These are phyloP conservation scores for Hofmannophila pseudospretella DNA, from an alignment of 2,888 invertebrate species.

Conservation along the genomic window DNA sequence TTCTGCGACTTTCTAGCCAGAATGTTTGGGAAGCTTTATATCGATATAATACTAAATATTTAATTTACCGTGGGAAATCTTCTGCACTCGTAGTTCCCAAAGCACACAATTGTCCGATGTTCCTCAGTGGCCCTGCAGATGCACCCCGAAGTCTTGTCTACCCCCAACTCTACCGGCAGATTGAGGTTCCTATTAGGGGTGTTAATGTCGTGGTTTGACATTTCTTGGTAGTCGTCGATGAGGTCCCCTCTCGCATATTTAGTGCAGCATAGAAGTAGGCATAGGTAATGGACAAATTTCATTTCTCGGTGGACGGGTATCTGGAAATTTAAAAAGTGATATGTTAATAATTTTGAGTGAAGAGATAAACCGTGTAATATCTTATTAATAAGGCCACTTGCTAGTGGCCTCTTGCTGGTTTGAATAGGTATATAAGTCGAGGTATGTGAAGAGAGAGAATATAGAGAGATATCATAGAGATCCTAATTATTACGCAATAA, in stretches of 20 bases:
- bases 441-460: no score
- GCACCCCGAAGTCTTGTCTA: conserved; percentile 65
- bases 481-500: no score
- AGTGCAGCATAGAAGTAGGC: conserved; percentile 60
- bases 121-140: conserved; percentile 59
- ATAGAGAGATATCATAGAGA: no score
- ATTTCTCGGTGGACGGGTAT: conserved; percentile 26
- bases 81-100: conserved; percentile 70
- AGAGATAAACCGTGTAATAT: no score
- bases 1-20: no score
- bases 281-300: conserved; percentile 45
- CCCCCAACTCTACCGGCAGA: conserved; percentile 50
- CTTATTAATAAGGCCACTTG: no score
- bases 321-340: no score
- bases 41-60: not conserved
- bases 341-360: no score
- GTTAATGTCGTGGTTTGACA: conserved; percentile 35
- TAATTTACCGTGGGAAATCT: conserved; percentile 62
- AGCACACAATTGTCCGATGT: conserved; percentile 61
- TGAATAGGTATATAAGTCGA: no score
- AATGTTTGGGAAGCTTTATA: no score
- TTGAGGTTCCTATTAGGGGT: conserved; percentile 33
- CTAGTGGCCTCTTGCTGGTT: no score
- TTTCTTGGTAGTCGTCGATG: conserved; percentile 48
- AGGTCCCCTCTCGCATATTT: conserved; percentile 46